Base-by-base conservation (phyloP, 2,888 invertebrate genomes). In the Chrysolina americana region DNA sequence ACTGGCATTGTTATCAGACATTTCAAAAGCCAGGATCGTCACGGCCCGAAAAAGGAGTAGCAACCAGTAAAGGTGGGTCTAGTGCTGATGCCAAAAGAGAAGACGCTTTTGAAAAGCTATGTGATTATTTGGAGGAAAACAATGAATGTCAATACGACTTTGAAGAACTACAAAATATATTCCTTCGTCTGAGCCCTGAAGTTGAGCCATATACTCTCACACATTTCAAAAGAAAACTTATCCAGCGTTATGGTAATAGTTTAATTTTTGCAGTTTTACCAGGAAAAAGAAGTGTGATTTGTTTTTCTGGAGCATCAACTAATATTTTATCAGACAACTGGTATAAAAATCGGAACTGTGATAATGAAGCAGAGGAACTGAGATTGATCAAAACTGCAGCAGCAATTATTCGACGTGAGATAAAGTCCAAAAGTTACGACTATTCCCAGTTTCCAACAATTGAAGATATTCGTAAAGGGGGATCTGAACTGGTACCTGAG, bases 321-420 rank as follows among this genome's bases (percentile, higher is more conserved):
- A 44, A 44, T 44, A 44, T 66, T 66, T 66, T 66, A 66, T 66
- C 66, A 66, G 66, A 66, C 19, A 66, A 66, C 66, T 66, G 66
- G 23, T 47, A 66, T 66, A 70, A 70, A 65, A 53, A 62, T 48
- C 50, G 66, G 62, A 47, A 70, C 19, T 70, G 44, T 44, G 44
- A 44, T 44, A 44, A 44, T 44, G 44, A 44, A 44, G 44, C 44
- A 44, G 44, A 44, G 44, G 44, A 44, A 44, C 44, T 44, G 44
- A 44, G 44, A 44, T 44, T 44, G 62, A 53, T 44, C 62, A 65
- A 74, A 63, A 66, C 70, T 70, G 70, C 70, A 70, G 63, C 70
- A 70, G 70, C 70, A 36, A 70, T 70, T 70, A 64, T 70, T 64
- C 70, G 63, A 70, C 70, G 70, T 70, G 70, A 70, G 64, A 70